Percentiles rank a stretch among this genome's conserved stretches.
phyloP scores from a whole-genome alignment of 1,140 invertebrate species.

The Macrocentrus cingulum region DNA sequence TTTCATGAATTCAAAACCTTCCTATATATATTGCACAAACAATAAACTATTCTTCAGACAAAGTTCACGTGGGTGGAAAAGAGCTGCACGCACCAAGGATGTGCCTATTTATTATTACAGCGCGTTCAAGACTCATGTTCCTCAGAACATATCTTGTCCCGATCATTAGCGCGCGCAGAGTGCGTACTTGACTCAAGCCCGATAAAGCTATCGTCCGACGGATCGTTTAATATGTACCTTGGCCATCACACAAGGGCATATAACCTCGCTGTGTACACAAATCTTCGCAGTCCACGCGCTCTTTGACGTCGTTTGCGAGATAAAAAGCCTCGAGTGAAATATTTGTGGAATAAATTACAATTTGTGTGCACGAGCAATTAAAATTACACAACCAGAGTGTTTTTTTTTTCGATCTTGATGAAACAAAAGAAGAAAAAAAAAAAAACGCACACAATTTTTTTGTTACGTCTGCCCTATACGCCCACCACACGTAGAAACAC shows the following conservation, averaged over 20 bases:
- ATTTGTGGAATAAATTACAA: too few relatives aligned
- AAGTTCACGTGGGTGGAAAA: slow-evolving; percentile 3
- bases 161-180: slow-evolving; percentile 22
- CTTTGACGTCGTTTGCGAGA: background rate
- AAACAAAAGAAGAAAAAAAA: too few relatives aligned
- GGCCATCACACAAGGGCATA: background rate
- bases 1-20: too few relatives aligned
- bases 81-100: background rate
- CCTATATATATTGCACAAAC: too few relatives aligned
- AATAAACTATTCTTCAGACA: background rate
- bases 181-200: slow-evolving; percentile 1
- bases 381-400: too few relatives aligned
- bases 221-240: slow-evolving; percentile 22
- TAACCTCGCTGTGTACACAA: slow-evolving; percentile 4
- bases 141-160: slow-evolving; percentile 18
- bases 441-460: too few relatives aligned
- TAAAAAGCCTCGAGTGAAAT: background rate
- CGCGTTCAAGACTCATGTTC: slow-evolving; percentile 9
- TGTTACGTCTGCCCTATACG: too few relatives aligned
- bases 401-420: too few relatives aligned
- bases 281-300: background rate
- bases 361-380: too few relatives aligned
- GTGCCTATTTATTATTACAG: slow-evolving; percentile 29
- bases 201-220: slow-evolving; percentile 21
- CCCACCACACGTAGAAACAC: background rate